phyloP scores from a whole-genome alignment of 2,797 vertebrate genomes.

The Antennarius maculatus region DNA sequence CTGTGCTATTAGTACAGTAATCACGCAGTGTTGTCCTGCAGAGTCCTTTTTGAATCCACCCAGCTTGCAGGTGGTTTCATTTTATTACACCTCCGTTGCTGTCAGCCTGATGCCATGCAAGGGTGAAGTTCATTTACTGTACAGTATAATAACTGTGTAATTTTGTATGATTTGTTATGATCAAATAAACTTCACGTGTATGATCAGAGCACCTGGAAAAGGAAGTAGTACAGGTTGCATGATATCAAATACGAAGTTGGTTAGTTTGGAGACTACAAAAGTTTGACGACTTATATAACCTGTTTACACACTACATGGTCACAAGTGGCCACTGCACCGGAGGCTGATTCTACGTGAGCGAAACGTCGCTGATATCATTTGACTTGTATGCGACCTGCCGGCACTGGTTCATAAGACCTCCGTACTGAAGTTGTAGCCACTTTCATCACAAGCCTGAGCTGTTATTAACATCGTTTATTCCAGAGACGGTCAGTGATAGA shows the following conservation, averaged over 20 bases:
- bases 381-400: conserved; percentile 9
- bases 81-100: neutral
- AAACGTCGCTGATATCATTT: neutral
- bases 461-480: neutral
- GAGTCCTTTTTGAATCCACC: neutral
- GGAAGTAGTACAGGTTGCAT: neutral
- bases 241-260: conserved; percentile 3
- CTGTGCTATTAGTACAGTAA: neutral
- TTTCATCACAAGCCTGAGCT: neutral
- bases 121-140: neutral
- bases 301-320: conserved; percentile 59
- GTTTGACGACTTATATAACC: conserved; percentile 57
- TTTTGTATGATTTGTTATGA: neutral
- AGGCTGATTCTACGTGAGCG: conserved; percentile 4
- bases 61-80: neutral
- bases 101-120: neutral
- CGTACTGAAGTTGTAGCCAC: neutral
- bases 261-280: conserved; percentile 18
- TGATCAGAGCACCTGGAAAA: neutral
- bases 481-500: neutral
- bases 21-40: too few relatives aligned
- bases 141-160: neutral
- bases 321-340: conserved; percentile 33
- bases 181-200: neutral
- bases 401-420: conserved; percentile 5